Conservation (phyloP, 2,113 vertebrate genomes). For the Sinosuthora webbiana region DNA sequence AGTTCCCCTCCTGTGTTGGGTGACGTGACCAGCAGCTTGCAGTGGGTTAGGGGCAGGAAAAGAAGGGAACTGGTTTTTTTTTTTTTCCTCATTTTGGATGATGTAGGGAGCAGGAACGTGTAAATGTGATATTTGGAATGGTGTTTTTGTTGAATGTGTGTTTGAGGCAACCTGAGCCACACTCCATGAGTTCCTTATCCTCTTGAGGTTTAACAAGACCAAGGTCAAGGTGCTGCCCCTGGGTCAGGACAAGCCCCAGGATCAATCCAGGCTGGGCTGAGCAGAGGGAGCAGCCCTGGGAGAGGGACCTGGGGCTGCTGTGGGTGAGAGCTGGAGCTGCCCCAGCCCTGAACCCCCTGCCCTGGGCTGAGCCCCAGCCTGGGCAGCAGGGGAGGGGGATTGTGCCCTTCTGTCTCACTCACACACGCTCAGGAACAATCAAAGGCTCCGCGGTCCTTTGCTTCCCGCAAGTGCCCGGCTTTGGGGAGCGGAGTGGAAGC, state of each 20-base stretch:
- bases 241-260: rapidly evolving
- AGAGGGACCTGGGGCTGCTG: not conserved
- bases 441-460: not conserved
- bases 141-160: not conserved
- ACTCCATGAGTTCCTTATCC: not conserved
- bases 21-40: not conserved
- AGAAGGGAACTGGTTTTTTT: not conserved
- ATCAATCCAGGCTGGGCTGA: not conserved
- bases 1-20: not conserved
- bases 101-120: not conserved
- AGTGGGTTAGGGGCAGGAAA: not conserved
- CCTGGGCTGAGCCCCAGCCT: not conserved
- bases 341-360: not conserved
- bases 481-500: not conserved
- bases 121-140: not conserved
- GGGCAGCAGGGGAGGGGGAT: not conserved
- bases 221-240: not conserved
- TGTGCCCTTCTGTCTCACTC: not conserved
- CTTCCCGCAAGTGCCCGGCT: not conserved
- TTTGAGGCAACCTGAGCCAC: not conserved
- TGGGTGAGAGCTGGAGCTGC: not conserved
- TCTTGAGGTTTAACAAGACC: not conserved
- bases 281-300: not conserved
- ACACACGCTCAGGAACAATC: not conserved
- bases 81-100: not conserved